A percentile compares a stretch with the other conserved stretches of the same genome.
Conservation (phyloP, 2,113 vertebrate genomes). For the Platanista minor region DNA sequence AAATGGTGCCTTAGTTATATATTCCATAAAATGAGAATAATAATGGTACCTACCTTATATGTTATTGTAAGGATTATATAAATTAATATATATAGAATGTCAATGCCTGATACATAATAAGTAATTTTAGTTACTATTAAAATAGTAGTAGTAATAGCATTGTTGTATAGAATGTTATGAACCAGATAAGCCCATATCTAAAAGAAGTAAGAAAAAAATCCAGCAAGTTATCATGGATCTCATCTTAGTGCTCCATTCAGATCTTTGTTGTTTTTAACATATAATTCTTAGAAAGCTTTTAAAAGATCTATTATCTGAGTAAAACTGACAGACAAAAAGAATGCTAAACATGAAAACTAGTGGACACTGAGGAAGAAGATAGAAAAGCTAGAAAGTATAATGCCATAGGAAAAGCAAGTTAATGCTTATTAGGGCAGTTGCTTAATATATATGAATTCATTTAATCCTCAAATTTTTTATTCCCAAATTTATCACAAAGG, state of each 20-base stretch:
- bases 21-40: background rate
- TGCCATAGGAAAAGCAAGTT: background rate
- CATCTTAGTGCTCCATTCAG: background rate
- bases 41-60: background rate
- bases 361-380: background rate
- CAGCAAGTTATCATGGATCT: background rate
- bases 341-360: background rate
- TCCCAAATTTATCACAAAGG: background rate
- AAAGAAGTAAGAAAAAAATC: background rate
- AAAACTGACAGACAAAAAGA: background rate
- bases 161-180: background rate
- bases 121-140: background rate
- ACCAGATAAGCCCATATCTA: background rate
- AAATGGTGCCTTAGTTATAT: background rate
- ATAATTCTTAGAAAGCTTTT: background rate
- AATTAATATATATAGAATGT: background rate
- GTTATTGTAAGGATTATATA: background rate
- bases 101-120: background rate
- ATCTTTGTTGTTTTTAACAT: background rate
- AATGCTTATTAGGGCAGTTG: background rate
- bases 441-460: background rate
- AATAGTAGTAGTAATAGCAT: background rate
- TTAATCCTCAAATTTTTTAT: background rate
- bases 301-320: background rate
- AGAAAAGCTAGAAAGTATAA: constrained; percentile 2